phyloP scores from a whole-genome alignment of 2,888 invertebrate species.

The Cheilosia vulpina region DNA sequence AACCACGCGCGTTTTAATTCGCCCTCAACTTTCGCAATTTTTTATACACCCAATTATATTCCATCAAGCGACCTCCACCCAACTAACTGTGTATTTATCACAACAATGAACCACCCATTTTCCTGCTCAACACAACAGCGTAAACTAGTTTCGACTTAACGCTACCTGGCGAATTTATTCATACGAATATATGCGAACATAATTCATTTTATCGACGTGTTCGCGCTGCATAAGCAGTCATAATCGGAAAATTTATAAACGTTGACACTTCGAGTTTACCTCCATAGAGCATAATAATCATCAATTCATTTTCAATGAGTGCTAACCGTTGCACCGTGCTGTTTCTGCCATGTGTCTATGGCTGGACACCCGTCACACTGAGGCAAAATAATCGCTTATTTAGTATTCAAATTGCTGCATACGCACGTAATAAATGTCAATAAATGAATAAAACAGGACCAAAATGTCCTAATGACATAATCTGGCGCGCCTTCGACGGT shows the following conservation, averaged over 20 bases:
- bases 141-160: constrained; percentile 26
- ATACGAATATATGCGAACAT: constrained; percentile 26
- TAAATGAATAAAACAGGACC: constrained; percentile 63
- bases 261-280: constrained; percentile 22
- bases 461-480: constrained; percentile 64
- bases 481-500: constrained; percentile 31
- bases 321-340: not conserved
- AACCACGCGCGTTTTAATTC: too few species aligned
- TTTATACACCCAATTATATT: too few species aligned
- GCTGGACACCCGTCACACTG: constrained; percentile 20
- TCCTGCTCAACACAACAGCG: not conserved
- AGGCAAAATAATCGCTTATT: constrained; percentile 66
- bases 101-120: constrained; percentile 1
- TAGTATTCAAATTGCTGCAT: constrained; percentile 71
- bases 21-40: too few species aligned
- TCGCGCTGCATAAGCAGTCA: constrained; percentile 2
- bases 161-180: constrained; percentile 11
- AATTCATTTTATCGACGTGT: constrained; percentile 25
- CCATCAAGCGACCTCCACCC: too few species aligned
- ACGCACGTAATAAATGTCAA: constrained; percentile 67
- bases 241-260: constrained; percentile 31
- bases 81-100: not conserved
- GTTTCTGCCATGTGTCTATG: constrained; percentile 20
- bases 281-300: constrained; percentile 52
- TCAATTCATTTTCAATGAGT: constrained; percentile 44